These are phyloP conservation scores for Batillaria attramentaria DNA, from an alignment of 1,140 invertebrate species.

Conservation along the genomic window DNA sequence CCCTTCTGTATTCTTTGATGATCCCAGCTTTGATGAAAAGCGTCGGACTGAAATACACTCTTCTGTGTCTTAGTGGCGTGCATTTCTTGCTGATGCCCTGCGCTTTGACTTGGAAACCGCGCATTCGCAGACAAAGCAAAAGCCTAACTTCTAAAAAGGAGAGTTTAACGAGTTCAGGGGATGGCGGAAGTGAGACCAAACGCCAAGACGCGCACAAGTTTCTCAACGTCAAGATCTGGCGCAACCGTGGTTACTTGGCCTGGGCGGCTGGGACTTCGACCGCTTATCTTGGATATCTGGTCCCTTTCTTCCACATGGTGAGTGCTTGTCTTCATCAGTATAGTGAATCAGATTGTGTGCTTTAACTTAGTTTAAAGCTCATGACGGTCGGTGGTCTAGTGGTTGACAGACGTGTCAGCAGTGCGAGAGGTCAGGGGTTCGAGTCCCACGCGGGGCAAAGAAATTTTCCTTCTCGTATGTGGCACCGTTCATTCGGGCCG, in stretches of 20 bases:
- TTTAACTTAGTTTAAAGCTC: too few relatives aligned
- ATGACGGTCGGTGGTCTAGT: too few relatives aligned
- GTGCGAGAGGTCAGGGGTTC: too few relatives aligned
- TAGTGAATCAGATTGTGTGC: too few relatives aligned
- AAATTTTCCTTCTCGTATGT: too few relatives aligned
- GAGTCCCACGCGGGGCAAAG: too few relatives aligned
- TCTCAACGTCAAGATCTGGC: conserved; percentile 88
- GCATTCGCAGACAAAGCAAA: too few relatives aligned
- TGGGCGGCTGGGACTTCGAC: conserved; percentile 89
- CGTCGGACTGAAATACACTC: conserved; percentile 76
- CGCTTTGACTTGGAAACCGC: conserved; percentile 88
- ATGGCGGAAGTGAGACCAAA: conserved; percentile 53
- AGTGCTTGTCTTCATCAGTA: too few relatives aligned
- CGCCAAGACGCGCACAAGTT: conserved; percentile 56
- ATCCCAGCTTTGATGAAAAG: conserved; percentile 78
- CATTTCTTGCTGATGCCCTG: conserved; percentile 82
- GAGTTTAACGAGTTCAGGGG: conserved; percentile 31
- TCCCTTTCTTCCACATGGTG: conserved; percentile 92
- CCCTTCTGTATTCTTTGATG: conserved; percentile 83
- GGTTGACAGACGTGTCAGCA: too few relatives aligned
- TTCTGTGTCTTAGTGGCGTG: conserved; percentile 80
- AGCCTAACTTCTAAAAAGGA: too few relatives aligned
- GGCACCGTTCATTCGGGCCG: too few relatives aligned
- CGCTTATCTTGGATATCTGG: conserved; percentile 92
- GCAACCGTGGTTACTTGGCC: conserved; percentile 85